phyloP scores from a whole-genome alignment of 1,140 invertebrate species.

The Pogonomyrmex californicus region DNA sequence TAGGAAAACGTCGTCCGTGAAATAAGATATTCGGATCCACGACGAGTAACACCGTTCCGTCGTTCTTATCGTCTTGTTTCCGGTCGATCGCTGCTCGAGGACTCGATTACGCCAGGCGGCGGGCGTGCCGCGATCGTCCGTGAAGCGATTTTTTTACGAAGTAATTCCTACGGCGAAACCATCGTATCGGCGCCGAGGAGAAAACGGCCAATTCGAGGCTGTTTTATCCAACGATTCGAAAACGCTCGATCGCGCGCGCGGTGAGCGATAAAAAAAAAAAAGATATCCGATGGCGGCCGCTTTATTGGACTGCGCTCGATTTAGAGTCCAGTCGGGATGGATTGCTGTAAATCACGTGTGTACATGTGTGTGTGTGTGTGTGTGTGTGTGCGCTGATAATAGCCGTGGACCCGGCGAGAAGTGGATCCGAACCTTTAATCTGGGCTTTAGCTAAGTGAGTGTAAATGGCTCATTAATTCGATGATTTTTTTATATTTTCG shows the following conservation, averaged over 20 bases:
- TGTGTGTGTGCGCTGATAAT: slow-evolving; percentile 10
- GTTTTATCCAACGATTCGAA: slow-evolving; percentile 59
- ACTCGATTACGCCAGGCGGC: slow-evolving; percentile 53
- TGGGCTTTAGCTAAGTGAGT: slow-evolving; percentile 29
- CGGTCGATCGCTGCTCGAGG: slow-evolving; percentile 53
- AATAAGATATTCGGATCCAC: slow-evolving; percentile 23
- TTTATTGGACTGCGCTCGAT: slow-evolving; percentile 52
- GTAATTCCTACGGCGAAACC: slow-evolving; percentile 57
- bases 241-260: slow-evolving; percentile 59
- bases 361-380: background rate
- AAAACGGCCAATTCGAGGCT: slow-evolving; percentile 63
- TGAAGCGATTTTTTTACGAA: slow-evolving; percentile 53
- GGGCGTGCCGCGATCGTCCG: slow-evolving; percentile 32
- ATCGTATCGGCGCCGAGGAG: slow-evolving; percentile 42
- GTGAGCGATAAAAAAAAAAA: slow-evolving; percentile 41
- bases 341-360: slow-evolving; percentile 51
- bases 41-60: slow-evolving; percentile 37
- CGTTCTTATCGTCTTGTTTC: slow-evolving; percentile 54
- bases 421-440: slow-evolving; percentile 43
- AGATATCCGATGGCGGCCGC: slow-evolving; percentile 23
- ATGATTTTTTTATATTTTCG: slow-evolving; percentile 22
- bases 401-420: slow-evolving; percentile 36
- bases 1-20: background rate
- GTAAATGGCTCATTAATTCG: slow-evolving; percentile 39
- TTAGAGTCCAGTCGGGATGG: slow-evolving; percentile 42